Conservation (phyloP, 2,797 vertebrate species). For the Sus cebifrons region DNA sequence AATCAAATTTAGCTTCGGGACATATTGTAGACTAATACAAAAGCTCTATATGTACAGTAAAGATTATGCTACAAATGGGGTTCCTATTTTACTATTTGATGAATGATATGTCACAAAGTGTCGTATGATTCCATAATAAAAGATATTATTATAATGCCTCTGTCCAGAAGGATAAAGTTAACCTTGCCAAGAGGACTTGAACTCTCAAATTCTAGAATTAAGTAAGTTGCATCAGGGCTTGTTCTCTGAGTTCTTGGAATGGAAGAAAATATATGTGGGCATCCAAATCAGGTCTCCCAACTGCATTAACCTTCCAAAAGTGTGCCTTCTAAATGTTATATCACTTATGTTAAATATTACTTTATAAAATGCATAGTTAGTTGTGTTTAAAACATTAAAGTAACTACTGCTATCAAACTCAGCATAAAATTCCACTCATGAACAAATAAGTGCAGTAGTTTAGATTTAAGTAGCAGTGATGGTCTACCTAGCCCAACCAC, state of each 20-base stretch:
- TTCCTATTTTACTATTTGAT: conserved; percentile 83
- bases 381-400: conserved; percentile 5
- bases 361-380: background rate
- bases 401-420: conserved; percentile 23
- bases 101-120: conserved; percentile 83
- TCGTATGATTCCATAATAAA: conserved; percentile 76
- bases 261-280: conserved; percentile 63
- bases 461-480: conserved; percentile 28
- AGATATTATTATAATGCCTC: conserved; percentile 75
- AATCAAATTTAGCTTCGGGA: conserved; percentile 84
- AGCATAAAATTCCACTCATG: conserved; percentile 1
- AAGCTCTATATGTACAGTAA: conserved; percentile 80
- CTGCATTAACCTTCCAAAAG: conserved; percentile 38
- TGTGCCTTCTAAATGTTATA: conserved; percentile 14
- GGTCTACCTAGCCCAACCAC: background rate
- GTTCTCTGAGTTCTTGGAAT: conserved; percentile 44
- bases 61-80: conserved; percentile 79
- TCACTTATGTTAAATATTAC: conserved; percentile 35
- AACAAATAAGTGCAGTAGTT: background rate
- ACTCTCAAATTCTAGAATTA: conserved; percentile 74
- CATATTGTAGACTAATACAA: conserved; percentile 77
- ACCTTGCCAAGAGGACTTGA: conserved; percentile 74
- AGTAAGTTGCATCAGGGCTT: conserved; percentile 60
- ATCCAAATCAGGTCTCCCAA: conserved; percentile 55
- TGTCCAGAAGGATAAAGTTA: conserved; percentile 78